phyloP scores from a whole-genome alignment of 2,113 vertebrate species.

The Calypte anna region DNA sequence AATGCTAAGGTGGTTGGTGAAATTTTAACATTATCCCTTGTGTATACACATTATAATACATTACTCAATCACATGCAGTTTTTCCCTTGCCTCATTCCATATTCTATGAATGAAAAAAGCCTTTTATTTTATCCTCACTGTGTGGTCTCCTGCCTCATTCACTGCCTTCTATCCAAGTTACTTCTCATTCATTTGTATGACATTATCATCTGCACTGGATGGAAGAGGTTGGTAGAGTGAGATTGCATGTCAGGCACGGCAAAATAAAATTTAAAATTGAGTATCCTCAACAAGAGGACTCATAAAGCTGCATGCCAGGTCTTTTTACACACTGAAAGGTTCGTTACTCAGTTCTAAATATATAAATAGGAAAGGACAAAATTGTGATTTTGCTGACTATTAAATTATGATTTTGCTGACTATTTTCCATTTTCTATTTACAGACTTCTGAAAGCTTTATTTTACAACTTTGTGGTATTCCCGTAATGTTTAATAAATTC shows the following conservation, averaged over 20 bases:
- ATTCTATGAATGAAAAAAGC: background rate
- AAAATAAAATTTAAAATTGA: background rate
- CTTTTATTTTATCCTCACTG: background rate
- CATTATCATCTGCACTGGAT: background rate
- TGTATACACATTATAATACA: background rate
- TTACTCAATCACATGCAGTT: background rate
- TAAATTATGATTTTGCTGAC: background rate
- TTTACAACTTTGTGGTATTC: background rate
- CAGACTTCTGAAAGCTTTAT: background rate
- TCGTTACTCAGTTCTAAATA: background rate
- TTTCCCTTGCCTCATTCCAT: background rate
- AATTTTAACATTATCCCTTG: background rate
- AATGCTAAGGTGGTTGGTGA: background rate
- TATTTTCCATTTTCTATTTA: background rate
- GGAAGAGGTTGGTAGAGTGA: background rate
- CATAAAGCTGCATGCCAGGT: background rate
- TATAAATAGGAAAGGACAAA: background rate
- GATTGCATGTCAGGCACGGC: background rate
- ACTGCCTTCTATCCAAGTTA: background rate
- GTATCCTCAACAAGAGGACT: background rate
- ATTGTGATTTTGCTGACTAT: background rate
- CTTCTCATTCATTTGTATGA: background rate
- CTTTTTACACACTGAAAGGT: background rate
- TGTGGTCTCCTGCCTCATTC: background rate
- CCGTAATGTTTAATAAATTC: background rate